These are phyloP conservation scores for Nematostella vectensis DNA, from an alignment of 92 coral and sea anemone genomes.

Conservation along the genomic window DNA sequence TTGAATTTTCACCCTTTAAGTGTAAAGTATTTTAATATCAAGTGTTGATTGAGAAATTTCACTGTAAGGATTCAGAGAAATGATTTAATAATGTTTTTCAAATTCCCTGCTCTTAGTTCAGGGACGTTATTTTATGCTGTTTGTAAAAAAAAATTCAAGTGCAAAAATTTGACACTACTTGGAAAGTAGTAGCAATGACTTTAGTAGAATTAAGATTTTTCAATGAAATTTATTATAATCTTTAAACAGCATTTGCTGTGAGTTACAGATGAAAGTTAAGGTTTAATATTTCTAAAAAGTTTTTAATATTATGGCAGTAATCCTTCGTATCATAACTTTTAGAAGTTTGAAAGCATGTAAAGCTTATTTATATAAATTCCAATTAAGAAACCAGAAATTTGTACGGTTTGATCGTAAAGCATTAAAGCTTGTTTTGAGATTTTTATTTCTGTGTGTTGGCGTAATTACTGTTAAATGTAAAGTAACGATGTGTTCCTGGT, in stretches of 20 bases:
- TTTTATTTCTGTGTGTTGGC: conserved; percentile 27
- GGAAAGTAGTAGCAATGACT: conserved; percentile 78
- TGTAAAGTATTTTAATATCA: conserved; percentile 91
- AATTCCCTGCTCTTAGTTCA: conserved; percentile 56
- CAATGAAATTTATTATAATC: conserved; percentile 75
- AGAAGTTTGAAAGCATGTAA: conserved; percentile 73
- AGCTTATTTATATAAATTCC: conserved; percentile 72
- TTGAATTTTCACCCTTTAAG: conserved; percentile 92
- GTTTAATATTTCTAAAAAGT: conserved; percentile 61
- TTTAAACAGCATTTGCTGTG: conserved; percentile 77
- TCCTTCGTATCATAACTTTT: conserved; percentile 39
- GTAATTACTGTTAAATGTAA: not conserved
- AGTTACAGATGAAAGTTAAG: conserved; percentile 67
- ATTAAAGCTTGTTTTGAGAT: conserved; percentile 74
- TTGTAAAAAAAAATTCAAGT: conserved; percentile 40
- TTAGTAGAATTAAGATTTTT: conserved; percentile 74
- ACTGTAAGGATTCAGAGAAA: conserved; percentile 50
- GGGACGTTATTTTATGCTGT: conserved; percentile 65
- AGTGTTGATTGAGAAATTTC: conserved; percentile 89
- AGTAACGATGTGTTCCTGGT: not conserved
- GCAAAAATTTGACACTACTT: conserved; percentile 76
- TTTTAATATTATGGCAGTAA: conserved; percentile 63
- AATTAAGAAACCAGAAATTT: conserved; percentile 74
- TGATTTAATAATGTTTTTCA: conserved; percentile 68
- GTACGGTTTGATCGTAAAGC: conserved; percentile 77